A percentile compares a stretch with the other conserved stretches of the same genome.
Evolutionary conservation across 2,888 invertebrate genomes (phyloP).

Genomic region (Nomada fucata): DNA sequence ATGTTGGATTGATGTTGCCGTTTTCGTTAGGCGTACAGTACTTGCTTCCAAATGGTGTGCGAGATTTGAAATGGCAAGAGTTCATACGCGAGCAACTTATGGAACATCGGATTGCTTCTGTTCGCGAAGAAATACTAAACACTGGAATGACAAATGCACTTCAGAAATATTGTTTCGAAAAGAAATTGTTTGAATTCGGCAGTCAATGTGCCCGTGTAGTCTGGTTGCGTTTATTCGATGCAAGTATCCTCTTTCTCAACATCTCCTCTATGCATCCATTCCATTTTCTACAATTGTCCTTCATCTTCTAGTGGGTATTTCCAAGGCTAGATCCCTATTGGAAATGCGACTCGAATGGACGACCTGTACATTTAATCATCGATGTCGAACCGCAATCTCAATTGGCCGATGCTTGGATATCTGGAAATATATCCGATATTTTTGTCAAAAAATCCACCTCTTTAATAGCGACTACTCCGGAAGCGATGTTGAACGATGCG

Average conservation of each 20-base stretch:
- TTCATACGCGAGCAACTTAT: conserved; percentile 51
- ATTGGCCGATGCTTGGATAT: conserved; percentile 23
- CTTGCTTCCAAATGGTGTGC: conserved; percentile 42
- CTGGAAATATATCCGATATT: background rate
- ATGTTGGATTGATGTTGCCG: too few species aligned
- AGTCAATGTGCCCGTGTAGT: conserved; percentile 51
- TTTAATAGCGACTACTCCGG: background rate
- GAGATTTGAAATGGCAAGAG: conserved; percentile 57
- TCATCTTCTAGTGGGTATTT: conserved; percentile 21
- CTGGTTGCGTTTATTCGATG: conserved; percentile 51
- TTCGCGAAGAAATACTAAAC: conserved; percentile 66
- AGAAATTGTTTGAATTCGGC: conserved; percentile 50
- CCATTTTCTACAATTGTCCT: background rate
- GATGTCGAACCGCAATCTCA: conserved; percentile 14
- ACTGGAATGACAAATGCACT: conserved; percentile 28
- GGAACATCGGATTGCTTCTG: conserved; percentile 46
- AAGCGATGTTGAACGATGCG: background rate
- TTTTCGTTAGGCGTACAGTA: background rate
- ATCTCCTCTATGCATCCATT: too few species aligned
- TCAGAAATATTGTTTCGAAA: conserved; percentile 37
- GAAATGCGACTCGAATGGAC: background rate
- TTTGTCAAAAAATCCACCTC: background rate
- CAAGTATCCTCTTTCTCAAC: conserved; percentile 25
- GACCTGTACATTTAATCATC: background rate
- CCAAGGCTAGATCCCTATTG: conserved; percentile 14